Conservation (phyloP, 2,113 vertebrate species). For the Hippoglossus stenolepis region DNA sequence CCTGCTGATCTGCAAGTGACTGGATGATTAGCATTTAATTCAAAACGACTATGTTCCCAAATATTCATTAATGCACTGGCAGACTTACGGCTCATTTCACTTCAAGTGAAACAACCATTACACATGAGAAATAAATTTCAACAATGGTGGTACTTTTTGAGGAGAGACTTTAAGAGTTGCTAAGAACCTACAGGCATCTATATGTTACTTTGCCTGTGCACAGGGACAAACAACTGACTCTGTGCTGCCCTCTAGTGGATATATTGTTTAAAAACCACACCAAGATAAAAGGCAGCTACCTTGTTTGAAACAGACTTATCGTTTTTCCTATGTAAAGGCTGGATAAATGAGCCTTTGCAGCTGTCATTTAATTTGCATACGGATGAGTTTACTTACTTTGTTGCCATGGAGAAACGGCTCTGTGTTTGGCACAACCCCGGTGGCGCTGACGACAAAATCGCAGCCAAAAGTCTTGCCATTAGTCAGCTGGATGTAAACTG, state of each 20-base stretch:
- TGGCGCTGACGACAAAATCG: constrained; percentile 94
- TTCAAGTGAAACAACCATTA: too few relatives aligned
- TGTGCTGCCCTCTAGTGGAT: not conserved
- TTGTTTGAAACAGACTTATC: too few relatives aligned
- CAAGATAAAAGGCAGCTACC: too few relatives aligned
- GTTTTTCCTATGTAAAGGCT: too few relatives aligned
- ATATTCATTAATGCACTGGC: not conserved
- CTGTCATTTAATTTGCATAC: not conserved
- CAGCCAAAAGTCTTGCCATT: constrained; percentile 93
- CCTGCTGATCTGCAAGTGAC: not conserved
- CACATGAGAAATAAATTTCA: too few relatives aligned
- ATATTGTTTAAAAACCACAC: not conserved
- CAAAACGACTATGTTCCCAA: not conserved
- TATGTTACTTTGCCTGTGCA: too few relatives aligned
- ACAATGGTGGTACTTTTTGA: too few relatives aligned
- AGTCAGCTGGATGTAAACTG: constrained; percentile 89
- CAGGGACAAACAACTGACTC: too few relatives aligned
- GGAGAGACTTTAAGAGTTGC: too few relatives aligned
- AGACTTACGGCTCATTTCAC: not conserved
- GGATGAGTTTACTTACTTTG: constrained; percentile 80
- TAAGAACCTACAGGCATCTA: too few relatives aligned
- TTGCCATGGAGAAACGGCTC: constrained; percentile 90
- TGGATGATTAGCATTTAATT: not conserved
- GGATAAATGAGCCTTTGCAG: not conserved
- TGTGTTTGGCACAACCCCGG: constrained; percentile 91